Evolutionary conservation across 2,888 invertebrate genomes (phyloP).

Genomic region (Drosophila phalerata): DNA sequence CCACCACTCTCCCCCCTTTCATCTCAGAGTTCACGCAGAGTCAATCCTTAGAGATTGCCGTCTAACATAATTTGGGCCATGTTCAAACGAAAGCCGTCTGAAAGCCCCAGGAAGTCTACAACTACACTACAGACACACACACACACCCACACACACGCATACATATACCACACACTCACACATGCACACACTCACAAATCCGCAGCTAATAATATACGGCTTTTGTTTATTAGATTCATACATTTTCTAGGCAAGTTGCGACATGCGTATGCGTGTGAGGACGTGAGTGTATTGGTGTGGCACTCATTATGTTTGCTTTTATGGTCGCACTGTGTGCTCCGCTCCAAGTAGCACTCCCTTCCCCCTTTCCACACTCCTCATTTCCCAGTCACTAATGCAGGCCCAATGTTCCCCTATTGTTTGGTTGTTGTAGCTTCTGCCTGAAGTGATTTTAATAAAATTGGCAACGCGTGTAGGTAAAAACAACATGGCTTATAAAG

Average conservation of each 20-base stretch:
- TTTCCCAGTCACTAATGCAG: constrained; percentile 2
- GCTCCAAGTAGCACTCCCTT: constrained; percentile 17
- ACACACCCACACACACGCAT: constrained; percentile 11
- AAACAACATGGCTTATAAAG: constrained; percentile 55
- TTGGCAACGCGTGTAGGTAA: constrained; percentile 77
- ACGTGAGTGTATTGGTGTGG: constrained; percentile 48
- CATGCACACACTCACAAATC: constrained; percentile 53
- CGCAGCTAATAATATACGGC: constrained; percentile 80
- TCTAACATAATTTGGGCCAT: constrained; percentile 78
- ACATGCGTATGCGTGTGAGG: constrained; percentile 30
- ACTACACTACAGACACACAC: constrained; percentile 44
- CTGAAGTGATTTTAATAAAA: constrained; percentile 81
- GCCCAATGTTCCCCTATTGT: constrained; percentile 2
- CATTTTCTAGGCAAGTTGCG: constrained; percentile 69
- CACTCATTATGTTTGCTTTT: constrained; percentile 75
- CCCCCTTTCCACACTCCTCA: neutral
- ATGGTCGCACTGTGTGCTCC: constrained; percentile 60
- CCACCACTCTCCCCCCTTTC: neutral
- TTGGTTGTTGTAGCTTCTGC: constrained; percentile 35
- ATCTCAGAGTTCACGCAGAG: constrained; percentile 47
- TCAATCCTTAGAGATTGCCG: constrained; percentile 79
- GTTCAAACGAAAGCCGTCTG: constrained; percentile 57
- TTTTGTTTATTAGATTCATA: constrained; percentile 81
- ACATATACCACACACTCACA: constrained; percentile 13
- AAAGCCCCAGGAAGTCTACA: constrained; percentile 52